phyloP scores from a whole-genome alignment of 2,797 vertebrate genomes.

The Holocentrus rufus region DNA sequence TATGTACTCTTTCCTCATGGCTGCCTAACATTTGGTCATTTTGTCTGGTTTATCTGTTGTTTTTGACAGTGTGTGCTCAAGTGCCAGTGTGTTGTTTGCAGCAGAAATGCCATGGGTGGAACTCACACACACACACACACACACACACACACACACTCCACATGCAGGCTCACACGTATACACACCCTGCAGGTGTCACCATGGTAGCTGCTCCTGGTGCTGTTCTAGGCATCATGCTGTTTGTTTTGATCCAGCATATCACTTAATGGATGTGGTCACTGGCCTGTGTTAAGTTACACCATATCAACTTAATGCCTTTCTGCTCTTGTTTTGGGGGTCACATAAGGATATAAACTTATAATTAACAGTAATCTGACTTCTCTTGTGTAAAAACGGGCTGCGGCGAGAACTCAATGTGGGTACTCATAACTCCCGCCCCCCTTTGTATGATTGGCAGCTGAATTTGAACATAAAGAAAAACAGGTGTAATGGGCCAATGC shows the following conservation, averaged over 20 bases:
- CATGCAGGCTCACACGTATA: not conserved
- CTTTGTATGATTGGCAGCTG: no score
- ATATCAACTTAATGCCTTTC: not conserved
- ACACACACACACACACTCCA: slow-evolving; percentile 5
- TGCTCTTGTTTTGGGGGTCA: not conserved
- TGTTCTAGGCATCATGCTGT: slow-evolving; percentile 27
- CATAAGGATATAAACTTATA: not conserved
- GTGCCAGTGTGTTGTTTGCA: not conserved
- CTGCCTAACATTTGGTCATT: not conserved
- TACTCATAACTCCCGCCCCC: no score
- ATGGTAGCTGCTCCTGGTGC: not conserved
- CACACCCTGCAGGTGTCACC: not conserved
- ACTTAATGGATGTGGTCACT: slow-evolving; percentile 20
- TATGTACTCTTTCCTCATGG: not conserved
- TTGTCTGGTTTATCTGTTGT: not conserved
- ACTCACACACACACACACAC: not conserved
- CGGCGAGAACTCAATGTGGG: no score
- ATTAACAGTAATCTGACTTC: no score
- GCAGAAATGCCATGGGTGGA: not conserved
- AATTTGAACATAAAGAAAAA: no score
- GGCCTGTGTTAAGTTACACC: not conserved
- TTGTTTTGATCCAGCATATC: slow-evolving; percentile 28
- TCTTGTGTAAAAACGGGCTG: no score
- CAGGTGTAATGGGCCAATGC: no score
- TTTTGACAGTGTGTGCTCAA: not conserved